Base-by-base conservation (phyloP, 2,888 invertebrate genomes). In the Eledona agricola region DNA sequence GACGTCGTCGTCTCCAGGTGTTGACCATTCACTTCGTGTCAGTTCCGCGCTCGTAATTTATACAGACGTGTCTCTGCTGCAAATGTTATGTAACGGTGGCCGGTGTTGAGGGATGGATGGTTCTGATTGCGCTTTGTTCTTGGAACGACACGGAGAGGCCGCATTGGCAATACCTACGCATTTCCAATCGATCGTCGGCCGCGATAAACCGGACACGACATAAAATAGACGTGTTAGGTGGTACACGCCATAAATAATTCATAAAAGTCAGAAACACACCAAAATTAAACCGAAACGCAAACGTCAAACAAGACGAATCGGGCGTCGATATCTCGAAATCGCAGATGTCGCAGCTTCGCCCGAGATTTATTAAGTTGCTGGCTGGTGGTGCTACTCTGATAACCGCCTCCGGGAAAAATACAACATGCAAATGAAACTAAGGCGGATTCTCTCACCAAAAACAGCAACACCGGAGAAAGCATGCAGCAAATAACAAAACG, bases 291-390 rank as follows among this genome's bases (percentile, higher is more conserved):
- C 58, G 51, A 42, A 62, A 55, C 56, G 57, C 47, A 62, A 62
- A 59, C 57, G 66, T 65, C 66, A 65, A 69, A 64, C 29, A 67
- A 66, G 66, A 66, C 62, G 65, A 63, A 69, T 69, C 60, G 64
- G 49, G 55, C 49, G 59, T 47, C 51, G 55, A 53, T 64, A 66
- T 65, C 65, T 64, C 26, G 53, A 62, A 57, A 67, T 66, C 64
- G 61, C 62, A 64, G 60, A 64, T 65, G 62, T 61, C 65, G 22
- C 38, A 42, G 31, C 29, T 37, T 31, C 35, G 40, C 49, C 49
- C n/a, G n/a, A 53, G 53, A 53, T 53, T 53, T 53, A 53, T 53
- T 47, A 49, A 47, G 38, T 47, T 32, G 34, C 47, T n/a, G n/a
- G n/a, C n/a, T n/a, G n/a, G n/a, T n/a, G n/a, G n/a, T n/a, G n/a